These are phyloP conservation scores for Luperina nickerlii DNA, from an alignment of 2,888 invertebrate species.

Conservation along the genomic window DNA sequence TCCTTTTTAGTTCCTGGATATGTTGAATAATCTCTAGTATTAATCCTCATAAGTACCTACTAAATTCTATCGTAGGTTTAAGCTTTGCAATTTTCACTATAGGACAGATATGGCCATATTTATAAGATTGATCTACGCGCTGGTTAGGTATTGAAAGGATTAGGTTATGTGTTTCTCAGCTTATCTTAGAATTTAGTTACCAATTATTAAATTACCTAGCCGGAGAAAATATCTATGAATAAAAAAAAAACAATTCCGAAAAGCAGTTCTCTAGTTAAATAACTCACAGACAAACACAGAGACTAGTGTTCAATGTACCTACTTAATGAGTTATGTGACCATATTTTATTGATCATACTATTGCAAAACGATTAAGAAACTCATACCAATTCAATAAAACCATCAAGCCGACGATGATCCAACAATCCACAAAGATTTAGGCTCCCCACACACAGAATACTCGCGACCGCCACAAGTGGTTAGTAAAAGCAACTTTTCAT, in stretches of 20 bases:
- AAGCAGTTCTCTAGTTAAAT: neutral
- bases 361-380: slow-evolving; percentile 44
- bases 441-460: neutral
- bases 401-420: slow-evolving; percentile 6
- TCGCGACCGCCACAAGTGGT: neutral
- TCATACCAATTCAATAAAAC: slow-evolving; percentile 20
- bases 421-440: slow-evolving; percentile 1
- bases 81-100: neutral
- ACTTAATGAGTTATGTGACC: neutral
- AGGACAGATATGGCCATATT: neutral
- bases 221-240: neutral
- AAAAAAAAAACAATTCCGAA: neutral
- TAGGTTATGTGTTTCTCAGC: neutral
- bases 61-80: neutral
- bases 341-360: neutral
- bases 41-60: neutral
- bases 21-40: too few relatives aligned
- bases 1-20: too few relatives aligned
- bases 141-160: neutral
- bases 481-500: neutral
- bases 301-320: neutral
- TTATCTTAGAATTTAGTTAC: neutral
- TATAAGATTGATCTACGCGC: neutral
- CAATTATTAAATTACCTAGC: neutral
- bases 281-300: too few relatives aligned